phyloP scores from a whole-genome alignment of 2,888 invertebrate species.

The Drepanosiphum platanoidis region DNA sequence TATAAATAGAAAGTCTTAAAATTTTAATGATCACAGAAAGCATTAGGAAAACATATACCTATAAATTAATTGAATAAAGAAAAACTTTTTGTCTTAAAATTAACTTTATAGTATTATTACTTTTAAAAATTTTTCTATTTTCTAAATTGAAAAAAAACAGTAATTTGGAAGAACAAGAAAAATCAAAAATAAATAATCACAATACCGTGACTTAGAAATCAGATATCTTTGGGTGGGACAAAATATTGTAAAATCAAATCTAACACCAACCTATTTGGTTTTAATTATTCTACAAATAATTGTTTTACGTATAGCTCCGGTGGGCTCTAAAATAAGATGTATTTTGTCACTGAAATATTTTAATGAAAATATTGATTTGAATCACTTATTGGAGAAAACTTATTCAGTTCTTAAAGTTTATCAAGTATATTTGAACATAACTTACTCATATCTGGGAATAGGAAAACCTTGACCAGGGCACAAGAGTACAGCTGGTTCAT shows the following conservation, averaged over 20 bases:
- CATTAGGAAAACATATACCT: background rate
- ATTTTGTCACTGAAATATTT: background rate
- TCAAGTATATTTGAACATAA: conserved; percentile 63
- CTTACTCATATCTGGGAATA: conserved; percentile 69
- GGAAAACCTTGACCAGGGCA: conserved; percentile 68
- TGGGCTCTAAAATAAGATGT: conserved; percentile 65
- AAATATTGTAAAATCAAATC: conserved; percentile 65
- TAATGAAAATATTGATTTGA: background rate
- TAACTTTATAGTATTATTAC: background rate
- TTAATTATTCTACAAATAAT: conserved; percentile 65
- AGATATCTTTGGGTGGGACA: conserved; percentile 67
- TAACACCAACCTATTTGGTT: conserved; percentile 64
- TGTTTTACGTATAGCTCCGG: conserved; percentile 65
- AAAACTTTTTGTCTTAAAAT: background rate
- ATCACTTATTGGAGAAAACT: background rate
- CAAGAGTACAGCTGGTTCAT: conserved; percentile 64
- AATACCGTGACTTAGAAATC: conserved; percentile 69
- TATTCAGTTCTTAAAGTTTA: background rate
- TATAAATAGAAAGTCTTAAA: too few species aligned
- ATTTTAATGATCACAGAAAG: background rate
- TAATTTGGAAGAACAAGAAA: background rate
- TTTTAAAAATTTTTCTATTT: background rate
- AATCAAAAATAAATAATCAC: background rate
- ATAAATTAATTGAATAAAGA: background rate
- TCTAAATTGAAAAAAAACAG: background rate